Evolutionary conservation across 2,797 vertebrate species (phyloP).

Genomic region (Gobio occitaniae): DNA sequence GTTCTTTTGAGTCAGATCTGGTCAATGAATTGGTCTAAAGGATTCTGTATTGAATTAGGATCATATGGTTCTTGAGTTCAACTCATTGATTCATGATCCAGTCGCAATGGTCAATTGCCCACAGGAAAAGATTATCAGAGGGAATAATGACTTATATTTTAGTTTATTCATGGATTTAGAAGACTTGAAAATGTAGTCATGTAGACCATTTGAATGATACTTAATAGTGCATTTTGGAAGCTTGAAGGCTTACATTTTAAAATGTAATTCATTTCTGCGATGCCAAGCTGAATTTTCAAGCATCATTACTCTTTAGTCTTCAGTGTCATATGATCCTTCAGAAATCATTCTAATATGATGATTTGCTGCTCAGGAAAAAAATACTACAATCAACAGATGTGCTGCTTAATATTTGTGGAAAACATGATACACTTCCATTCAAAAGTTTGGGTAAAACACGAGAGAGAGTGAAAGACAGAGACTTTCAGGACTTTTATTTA

Average conservation of each 20-base stretch:
- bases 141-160: not conserved
- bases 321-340: not conserved
- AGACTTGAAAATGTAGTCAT: not conserved
- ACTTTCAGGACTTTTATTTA: too few species aligned
- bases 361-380: too few species aligned
- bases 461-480: too few species aligned
- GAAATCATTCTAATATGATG: not conserved
- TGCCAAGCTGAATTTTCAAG: too few species aligned
- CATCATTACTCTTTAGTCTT: not conserved
- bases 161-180: not conserved
- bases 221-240: not conserved
- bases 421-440: too few species aligned
- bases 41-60: not conserved
- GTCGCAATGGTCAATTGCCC: not conserved
- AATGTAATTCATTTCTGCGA: not conserved
- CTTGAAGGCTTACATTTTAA: not conserved
- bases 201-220: not conserved
- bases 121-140: not conserved
- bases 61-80: not conserved
- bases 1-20: not conserved
- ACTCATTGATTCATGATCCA: not conserved
- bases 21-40: not conserved
- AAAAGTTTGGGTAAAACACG: too few species aligned
- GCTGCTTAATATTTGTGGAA: too few species aligned
- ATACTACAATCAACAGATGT: too few species aligned